phyloP scores from a whole-genome alignment of 2,888 invertebrate species.

The Neoascia interrupta region DNA sequence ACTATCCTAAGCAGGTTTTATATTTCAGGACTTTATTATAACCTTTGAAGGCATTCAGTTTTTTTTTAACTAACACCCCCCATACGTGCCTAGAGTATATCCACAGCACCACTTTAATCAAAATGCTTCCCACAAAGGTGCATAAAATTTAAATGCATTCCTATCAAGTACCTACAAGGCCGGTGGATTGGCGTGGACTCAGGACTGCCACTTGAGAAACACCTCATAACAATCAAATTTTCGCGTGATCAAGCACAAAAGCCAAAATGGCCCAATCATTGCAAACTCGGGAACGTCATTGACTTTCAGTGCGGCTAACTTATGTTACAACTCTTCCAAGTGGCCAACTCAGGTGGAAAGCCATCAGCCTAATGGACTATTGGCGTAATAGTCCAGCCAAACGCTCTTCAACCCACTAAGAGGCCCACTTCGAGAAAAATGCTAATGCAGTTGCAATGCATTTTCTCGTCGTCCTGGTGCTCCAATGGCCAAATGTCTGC shows the following conservation, averaged over 20 bases:
- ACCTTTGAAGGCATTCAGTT: too few relatives aligned
- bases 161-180: slow-evolving; percentile 38
- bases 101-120: too few relatives aligned
- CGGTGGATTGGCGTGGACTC: too few relatives aligned
- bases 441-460: slow-evolving; percentile 36
- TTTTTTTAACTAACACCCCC: too few relatives aligned
- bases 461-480: slow-evolving; percentile 1
- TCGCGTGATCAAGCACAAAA: slow-evolving; percentile 45
- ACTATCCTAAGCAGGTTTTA: too few relatives aligned
- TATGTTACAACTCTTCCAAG: slow-evolving; percentile 2
- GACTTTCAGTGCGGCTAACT: slow-evolving; percentile 14
- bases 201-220: slow-evolving; percentile 43
- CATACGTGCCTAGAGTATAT: too few relatives aligned
- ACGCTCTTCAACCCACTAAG: not conserved
- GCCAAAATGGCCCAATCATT: slow-evolving; percentile 42
- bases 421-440: slow-evolving; percentile 31
- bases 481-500: slow-evolving; percentile 31
- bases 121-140: too few relatives aligned
- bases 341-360: slow-evolving; percentile 32
- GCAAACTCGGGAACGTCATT: slow-evolving; percentile 31
- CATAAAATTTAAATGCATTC: slow-evolving; percentile 45
- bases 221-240: slow-evolving; percentile 68
- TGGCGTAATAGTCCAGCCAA: slow-evolving; percentile 36
- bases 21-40: too few relatives aligned
- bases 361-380: slow-evolving; percentile 52